Percentiles rank a stretch among this genome's conserved stretches.
Evolutionary conservation across 2,797 vertebrate genomes (phyloP).

Genomic region (Sardinella longiceps): DNA sequence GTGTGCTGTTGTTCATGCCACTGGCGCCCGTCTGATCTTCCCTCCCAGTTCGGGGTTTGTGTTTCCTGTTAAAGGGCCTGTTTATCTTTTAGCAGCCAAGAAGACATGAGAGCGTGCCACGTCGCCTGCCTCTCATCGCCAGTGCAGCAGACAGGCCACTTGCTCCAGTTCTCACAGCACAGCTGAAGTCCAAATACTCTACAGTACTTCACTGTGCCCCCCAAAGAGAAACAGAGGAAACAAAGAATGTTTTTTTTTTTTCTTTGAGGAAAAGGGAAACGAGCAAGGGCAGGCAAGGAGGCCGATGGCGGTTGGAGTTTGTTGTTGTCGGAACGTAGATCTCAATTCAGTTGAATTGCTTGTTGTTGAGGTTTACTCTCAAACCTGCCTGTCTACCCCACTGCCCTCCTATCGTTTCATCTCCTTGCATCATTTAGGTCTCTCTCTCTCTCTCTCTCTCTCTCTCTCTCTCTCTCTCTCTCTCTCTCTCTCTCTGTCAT

Average conservation of each 20-base stretch:
- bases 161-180: background rate
- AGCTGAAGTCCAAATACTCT: background rate
- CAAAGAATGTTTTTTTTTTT: background rate
- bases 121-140: background rate
- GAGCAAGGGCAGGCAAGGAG: background rate
- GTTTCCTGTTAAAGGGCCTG: conserved; percentile 5
- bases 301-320: background rate
- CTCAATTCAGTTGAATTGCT: background rate
- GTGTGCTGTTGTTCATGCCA: background rate
- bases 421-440: too few relatives aligned
- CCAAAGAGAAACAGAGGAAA: background rate
- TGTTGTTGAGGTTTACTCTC: background rate
- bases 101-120: background rate
- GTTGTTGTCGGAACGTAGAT: background rate
- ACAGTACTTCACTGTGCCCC: background rate
- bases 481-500: background rate
- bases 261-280: background rate
- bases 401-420: background rate
- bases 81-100: conserved; percentile 24
- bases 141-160: background rate
- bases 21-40: background rate
- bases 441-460: background rate
- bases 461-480: background rate
- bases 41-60: background rate
- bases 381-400: background rate